A percentile compares a stretch with the other conserved stretches of the same genome.
These are phyloP conservation scores for Argopecten irradians DNA, from an alignment of 1,140 invertebrate genomes.

Conservation along the genomic window DNA sequence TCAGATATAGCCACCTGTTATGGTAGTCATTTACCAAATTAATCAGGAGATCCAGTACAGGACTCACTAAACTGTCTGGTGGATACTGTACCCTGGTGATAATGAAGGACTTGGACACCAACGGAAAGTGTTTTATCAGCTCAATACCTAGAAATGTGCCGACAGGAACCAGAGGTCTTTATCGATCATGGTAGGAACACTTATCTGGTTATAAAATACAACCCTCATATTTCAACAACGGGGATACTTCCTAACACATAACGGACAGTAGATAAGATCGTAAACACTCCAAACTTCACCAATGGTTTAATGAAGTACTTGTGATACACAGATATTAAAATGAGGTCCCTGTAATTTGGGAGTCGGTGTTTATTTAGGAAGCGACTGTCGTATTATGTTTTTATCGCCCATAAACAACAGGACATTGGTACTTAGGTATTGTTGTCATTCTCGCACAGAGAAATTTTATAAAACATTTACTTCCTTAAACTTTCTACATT, in stretches of 20 bases:
- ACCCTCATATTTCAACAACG: background rate
- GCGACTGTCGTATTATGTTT: background rate
- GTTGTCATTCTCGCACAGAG: too few species aligned
- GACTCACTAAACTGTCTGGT: too few species aligned
- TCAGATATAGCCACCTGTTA: too few species aligned
- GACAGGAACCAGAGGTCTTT: background rate
- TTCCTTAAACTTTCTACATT: too few species aligned
- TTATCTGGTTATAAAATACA: background rate
- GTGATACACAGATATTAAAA: background rate
- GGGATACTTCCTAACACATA: background rate
- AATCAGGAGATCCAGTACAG: too few species aligned
- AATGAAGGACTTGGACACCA: too few species aligned
- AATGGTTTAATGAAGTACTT: background rate
- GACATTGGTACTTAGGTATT: background rate
- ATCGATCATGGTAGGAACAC: background rate
- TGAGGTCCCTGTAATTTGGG: background rate
- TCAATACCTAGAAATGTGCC: too few species aligned
- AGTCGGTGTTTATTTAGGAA: background rate
- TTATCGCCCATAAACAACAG: background rate
- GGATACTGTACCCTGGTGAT: too few species aligned
- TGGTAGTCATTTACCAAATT: too few species aligned
- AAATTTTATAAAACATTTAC: too few species aligned
- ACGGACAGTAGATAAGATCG: background rate
- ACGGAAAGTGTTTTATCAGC: too few species aligned
- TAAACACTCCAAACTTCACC: background rate